Evolutionary conservation across 1,140 invertebrate genomes (phyloP), one percentile per base, ranked within the genome.

Genomic region (Zaprionus davidi): DNA sequence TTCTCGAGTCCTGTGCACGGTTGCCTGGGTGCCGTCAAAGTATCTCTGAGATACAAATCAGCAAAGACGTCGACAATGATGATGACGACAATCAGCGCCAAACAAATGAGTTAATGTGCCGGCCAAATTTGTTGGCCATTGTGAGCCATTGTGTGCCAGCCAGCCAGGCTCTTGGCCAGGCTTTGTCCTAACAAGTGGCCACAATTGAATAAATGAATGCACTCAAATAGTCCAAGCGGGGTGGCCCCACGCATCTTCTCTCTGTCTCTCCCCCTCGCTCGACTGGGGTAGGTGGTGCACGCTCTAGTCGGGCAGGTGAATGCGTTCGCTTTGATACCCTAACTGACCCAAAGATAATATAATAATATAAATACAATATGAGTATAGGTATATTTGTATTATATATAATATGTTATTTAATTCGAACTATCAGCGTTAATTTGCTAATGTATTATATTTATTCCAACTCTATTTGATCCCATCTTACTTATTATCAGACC

Each of bases 141-240:
- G 81, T 87, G 51, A 51, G 51, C 70, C 81, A 88, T 87, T 87
- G 81, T 87, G 51, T 46, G 36, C 36, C 13, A 38, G 36, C 34
- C 34, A 36, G 36, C 13, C 36, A 17, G 41, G 24, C 80, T 62
- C 75, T 66, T 67, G 67, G 78, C 76, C 70, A 66, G 66, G 64
- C 70, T 84, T 88, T 88, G 78, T 88, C 78, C 84, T 65, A 81
- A 78, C 84, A 87, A 87, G 84, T 87, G 84, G 84, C 84, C 84
- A 87, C 84, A 87, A 87, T 87, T 87, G 84, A 87, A 87, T 88
- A 87, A 87, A 87, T 90, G 84, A 87, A 87, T 87, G 84, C 81
- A 88, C 71, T 71, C 68, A 65, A 66, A 46, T 59, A 36, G 38
- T 17, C 26, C 26, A 15, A 44, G 51, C 46, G 20, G 38, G 46